A percentile compares a stretch with the other conserved stretches of the same genome.
Evolutionary conservation across 2,797 vertebrate species (phyloP).

Genomic region (Momotus momota): DNA sequence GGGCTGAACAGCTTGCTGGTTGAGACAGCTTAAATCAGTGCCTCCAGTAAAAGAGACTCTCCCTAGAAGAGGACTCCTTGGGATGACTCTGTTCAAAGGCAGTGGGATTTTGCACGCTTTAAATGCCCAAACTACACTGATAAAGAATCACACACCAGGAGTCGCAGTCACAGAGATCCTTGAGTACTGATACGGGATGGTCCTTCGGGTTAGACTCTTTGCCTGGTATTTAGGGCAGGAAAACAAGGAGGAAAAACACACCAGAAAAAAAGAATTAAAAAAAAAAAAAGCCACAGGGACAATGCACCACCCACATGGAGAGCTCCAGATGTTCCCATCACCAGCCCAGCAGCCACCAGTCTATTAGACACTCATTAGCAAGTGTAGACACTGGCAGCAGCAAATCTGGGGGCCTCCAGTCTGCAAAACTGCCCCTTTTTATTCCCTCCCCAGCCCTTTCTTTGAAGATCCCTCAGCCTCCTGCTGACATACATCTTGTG

Average conservation of each 20-base stretch:
- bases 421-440: conserved; percentile 2
- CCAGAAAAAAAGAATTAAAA: neutral
- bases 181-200: neutral
- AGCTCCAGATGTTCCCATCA: conserved; percentile 45
- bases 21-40: neutral
- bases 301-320: conserved; percentile 31
- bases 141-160: neutral
- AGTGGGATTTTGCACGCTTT: neutral
- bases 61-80: neutral
- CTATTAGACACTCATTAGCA: conserved; percentile 3
- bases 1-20: neutral
- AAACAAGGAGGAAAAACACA: neutral
- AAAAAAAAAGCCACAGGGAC: neutral
- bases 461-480: conserved; percentile 38
- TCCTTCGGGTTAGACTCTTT: neutral
- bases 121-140: neutral
- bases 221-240: neutral
- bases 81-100: neutral
- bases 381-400: conserved; percentile 25
- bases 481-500: conserved; percentile 27
- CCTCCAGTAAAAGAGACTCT: neutral
- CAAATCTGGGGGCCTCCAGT: neutral
- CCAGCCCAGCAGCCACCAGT: conserved; percentile 31
- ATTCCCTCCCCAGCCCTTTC: neutral
- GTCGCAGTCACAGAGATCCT: neutral